Percentiles rank a stretch among this genome's conserved stretches.
These are phyloP conservation scores for Hipparchia sbordonii DNA, from an alignment of 2,888 invertebrate genomes.

Conservation along the genomic window DNA sequence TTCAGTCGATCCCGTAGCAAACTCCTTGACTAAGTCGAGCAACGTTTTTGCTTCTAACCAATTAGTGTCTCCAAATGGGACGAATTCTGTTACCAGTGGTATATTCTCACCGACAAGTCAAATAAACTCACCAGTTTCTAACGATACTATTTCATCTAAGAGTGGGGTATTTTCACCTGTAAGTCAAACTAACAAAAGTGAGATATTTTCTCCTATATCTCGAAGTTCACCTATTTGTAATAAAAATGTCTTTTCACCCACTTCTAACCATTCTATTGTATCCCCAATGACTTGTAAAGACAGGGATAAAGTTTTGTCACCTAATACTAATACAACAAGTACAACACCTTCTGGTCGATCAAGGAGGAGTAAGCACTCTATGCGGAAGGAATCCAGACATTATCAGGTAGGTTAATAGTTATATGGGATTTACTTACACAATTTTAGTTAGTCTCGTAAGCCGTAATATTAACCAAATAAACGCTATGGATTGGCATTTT, in stretches of 20 bases:
- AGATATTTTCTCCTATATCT: slow-evolving; percentile 75
- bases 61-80: slow-evolving; percentile 76
- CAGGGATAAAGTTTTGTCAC: slow-evolving; percentile 74
- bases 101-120: slow-evolving; percentile 81
- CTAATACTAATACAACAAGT: slow-evolving; percentile 75
- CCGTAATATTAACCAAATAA: slow-evolving; percentile 32
- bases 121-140: slow-evolving; percentile 79
- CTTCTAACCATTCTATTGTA: slow-evolving; percentile 72
- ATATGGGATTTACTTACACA: slow-evolving; percentile 32
- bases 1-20: slow-evolving; percentile 67
- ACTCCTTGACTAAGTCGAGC: slow-evolving; percentile 71
- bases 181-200: slow-evolving; percentile 79
- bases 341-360: slow-evolving; percentile 83
- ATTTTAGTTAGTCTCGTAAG: slow-evolving; percentile 25
- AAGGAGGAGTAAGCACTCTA: slow-evolving; percentile 81
- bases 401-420: slow-evolving; percentile 82
- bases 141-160: slow-evolving; percentile 79
- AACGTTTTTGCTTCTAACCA: slow-evolving; percentile 70
- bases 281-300: slow-evolving; percentile 74
- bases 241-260: slow-evolving; percentile 75
- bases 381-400: slow-evolving; percentile 87
- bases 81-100: slow-evolving; percentile 79
- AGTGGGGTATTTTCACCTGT: slow-evolving; percentile 79
- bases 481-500: slow-evolving; percentile 32
- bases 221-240: slow-evolving; percentile 76